Base-by-base conservation (phyloP, 2,113 vertebrate genomes). In the Meleagris gallopavo region DNA sequence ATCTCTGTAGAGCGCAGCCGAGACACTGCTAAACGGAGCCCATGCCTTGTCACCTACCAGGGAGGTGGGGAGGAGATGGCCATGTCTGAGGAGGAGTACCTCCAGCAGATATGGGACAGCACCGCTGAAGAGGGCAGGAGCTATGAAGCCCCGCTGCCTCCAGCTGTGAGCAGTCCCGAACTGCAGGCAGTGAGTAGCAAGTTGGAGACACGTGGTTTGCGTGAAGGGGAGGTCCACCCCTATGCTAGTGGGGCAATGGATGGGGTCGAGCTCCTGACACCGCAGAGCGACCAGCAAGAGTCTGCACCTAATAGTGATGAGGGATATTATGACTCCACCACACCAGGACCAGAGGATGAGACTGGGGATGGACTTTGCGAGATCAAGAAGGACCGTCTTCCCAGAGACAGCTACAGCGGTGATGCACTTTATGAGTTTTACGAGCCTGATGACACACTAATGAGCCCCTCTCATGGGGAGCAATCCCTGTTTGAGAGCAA, bases 41-140 rank as follows among this genome's bases (percentile, higher is more conserved):
- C 99, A 15, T 99, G 99, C 89, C 98, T 98, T 69, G 98, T 99
- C 21, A 99, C 99, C 6, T 99, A 99, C 95, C 99, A 99, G 97
- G 99, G 99, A 1, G 99, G 99, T 0, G 99, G 99, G 0, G 99
- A 99, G 96, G 99, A 99, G 96, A 99, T 99, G 99, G 99, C 99
- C 58, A 98, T 98, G 17, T 98, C 99, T 0, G 98, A 99, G 87
- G 98, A 99, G 61, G 98, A 98, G 13, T 98, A 98, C 55, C 97
- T 99, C 66, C 98, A 98, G 11, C 98, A 98, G 60, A 89, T 98
- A 3, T 99, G 99, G 98, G 97, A 96, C 24, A 92, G 98, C 17
- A 70, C 24, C 5, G 18, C 20, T 13, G 81, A 86, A 0, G 98
- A 96, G 30, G 98, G 98, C 36, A 67, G 97, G 9, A 97, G 97